Conservation (phyloP, 1,140 invertebrate species). For the Holcopasites calliopsidis region DNA sequence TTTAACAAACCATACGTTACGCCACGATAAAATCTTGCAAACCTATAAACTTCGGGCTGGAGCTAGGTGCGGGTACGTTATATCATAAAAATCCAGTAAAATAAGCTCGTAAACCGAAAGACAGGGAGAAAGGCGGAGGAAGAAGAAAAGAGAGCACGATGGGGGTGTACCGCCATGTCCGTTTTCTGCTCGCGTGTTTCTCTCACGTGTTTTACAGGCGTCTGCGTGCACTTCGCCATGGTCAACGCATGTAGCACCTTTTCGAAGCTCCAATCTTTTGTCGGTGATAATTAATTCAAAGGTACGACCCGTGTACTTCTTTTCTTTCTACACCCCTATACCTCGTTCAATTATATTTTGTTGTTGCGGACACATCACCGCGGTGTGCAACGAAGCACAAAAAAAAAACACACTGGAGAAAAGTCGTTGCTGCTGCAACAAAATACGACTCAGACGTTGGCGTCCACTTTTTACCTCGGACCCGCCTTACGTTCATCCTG, state of each 20-base stretch:
- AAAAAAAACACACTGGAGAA: background rate
- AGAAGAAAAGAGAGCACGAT: constrained; percentile 12
- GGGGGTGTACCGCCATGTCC: constrained; percentile 32
- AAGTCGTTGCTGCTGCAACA: background rate
- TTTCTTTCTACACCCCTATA: background rate
- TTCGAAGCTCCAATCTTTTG: background rate
- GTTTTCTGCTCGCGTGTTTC: constrained; percentile 5
- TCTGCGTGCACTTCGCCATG: background rate
- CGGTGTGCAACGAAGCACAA: too few relatives aligned
- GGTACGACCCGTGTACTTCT: background rate
- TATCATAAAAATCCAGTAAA: constrained; percentile 80
- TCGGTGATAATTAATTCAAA: background rate
- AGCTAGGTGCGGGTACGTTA: constrained; percentile 74
- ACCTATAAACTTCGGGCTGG: constrained; percentile 76
- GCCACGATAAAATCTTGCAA: constrained; percentile 78
- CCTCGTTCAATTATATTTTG: too few relatives aligned
- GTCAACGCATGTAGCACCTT: background rate
- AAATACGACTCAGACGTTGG: background rate
- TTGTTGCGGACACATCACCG: too few relatives aligned
- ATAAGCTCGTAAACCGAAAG: constrained; percentile 77
- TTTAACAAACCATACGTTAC: constrained; percentile 80
- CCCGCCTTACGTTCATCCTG: constrained; percentile 3
- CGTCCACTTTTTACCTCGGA: background rate
- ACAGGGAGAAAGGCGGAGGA: constrained; percentile 31
- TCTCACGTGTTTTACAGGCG: constrained; percentile 19